A percentile compares a stretch with the other conserved stretches of the same genome.
Evolutionary conservation across 2,888 invertebrate species (phyloP).

Genomic region (Drepana falcataria): DNA sequence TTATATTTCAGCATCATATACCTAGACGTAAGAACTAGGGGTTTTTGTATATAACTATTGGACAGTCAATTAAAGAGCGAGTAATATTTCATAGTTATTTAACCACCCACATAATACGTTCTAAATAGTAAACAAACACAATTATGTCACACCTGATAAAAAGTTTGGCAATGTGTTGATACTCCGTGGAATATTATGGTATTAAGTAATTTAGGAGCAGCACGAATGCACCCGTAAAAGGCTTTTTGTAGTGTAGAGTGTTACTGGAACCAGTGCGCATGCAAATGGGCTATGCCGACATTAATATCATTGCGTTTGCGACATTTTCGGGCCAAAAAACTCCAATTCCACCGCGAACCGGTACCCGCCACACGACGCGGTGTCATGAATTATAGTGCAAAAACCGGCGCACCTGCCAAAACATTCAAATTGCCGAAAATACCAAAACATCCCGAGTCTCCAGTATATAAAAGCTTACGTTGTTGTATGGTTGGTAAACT

Average conservation of each 20-base stretch:
- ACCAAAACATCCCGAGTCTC: background rate
- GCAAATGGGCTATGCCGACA: slow-evolving; percentile 35
- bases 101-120: too few species aligned
- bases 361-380: slow-evolving; percentile 21
- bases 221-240: slow-evolving; percentile 25
- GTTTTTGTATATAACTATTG: too few species aligned
- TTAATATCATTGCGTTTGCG: slow-evolving; percentile 26
- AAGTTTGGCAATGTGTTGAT: too few species aligned
- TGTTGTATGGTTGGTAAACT: too few species aligned
- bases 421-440: slow-evolving; percentile 2
- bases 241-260: slow-evolving; percentile 14
- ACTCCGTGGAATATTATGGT: too few species aligned
- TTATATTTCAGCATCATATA: too few species aligned
- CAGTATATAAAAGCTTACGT: background rate
- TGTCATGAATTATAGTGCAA: slow-evolving; percentile 23
- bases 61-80: too few species aligned
- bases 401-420: slow-evolving; percentile 2
- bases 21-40: too few species aligned
- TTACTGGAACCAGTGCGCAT: slow-evolving; percentile 24
- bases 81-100: too few species aligned
- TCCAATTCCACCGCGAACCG: slow-evolving; percentile 29
- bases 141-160: too few species aligned
- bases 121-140: too few species aligned
- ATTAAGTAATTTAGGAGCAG: background rate
- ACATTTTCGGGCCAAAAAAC: slow-evolving; percentile 25